Evolutionary conservation across 2,113 vertebrate genomes (phyloP), one percentile per base, ranked within the genome.

Genomic region (Cyrtonyx montezumae): DNA sequence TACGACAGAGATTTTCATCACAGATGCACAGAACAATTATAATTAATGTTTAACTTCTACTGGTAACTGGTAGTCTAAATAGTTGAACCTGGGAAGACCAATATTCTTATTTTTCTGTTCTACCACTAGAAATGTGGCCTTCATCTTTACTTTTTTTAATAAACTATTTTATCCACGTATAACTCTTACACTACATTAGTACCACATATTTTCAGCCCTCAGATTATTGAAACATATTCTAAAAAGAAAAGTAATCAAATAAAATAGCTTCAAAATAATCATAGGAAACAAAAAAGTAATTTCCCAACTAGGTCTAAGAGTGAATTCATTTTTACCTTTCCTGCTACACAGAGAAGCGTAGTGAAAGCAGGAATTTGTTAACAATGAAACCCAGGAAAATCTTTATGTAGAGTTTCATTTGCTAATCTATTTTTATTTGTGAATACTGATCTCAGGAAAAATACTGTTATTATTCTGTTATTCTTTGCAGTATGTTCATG

Each of bases 211-310:
- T 79, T 73, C 76, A 66, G 36, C 26, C 5, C 23, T 53, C 25
- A 16, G 51, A 53, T 53, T 53, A 53, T 13, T 53, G 51, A 15
- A 46, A 49, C 6, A 63, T 61, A 86, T 86, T 0, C 17, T 26
- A 4, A 62, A 30, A 0, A 3, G 28, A 58, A 58, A 34, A 42
- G 32, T 21, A 40, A 3, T 8, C 4, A 19, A 69, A n/a, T n/a
- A 21, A 55, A 3, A 68, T 59, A 0, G 0, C 11, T 59, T 69
- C 14, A 62, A 61, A 43, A 53, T 21, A 40, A 2, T 76, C 7
- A 67, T 19, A 51, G 3, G 2, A 56, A 45, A 73, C 16, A 58
- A 63, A 65, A 40, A 46, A 40, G 13, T 5, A 40, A 30, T 43
- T 36, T 73, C 20, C 8, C 11, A 62, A 9, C 2, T 2, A 36